Evolutionary conservation across 2,113 vertebrate genomes (phyloP), one percentile per base, ranked within the genome.

Genomic region (Tympanuchus pallidicinctus): DNA sequence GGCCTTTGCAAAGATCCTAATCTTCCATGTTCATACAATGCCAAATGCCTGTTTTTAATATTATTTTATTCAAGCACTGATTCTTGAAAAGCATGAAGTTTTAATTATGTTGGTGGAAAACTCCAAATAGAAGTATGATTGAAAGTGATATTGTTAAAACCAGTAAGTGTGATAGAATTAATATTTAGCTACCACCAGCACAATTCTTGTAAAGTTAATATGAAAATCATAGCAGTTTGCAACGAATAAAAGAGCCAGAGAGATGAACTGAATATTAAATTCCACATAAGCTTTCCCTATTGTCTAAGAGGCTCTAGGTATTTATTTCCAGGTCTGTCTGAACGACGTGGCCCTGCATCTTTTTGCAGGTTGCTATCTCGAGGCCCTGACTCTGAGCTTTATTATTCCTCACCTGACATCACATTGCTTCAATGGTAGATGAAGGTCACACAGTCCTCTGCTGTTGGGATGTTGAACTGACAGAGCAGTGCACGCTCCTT

Each of bases 201-300:
- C 18, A 27, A n/a, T 79, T 73, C 14, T 69, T 61, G 34, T 32
- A 18, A 81, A 59, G 13, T 43, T 59, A 70, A 83, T 22, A 8
- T 28, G 25, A 88, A 73, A 76, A 82, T 17, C 22, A 77, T 13
- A 77, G 47, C 13, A 66, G 6, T 19, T n/a, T 13, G 1, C 22
- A 38, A 22, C 11, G 56, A 66, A 48, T 54, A n/a, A 11, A 79
- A 30, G 48, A 73, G 6, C 59, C 61, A 71, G 45, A 88, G 77
- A 82, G 0, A 32, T 8, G 12, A 66, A 11, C 7, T 48, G 50
- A 81, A 60, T 52, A 75, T 42, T 74, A 72, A 86, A 7, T 22
- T 67, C 42, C 6, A 1, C 1, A 1, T 2, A 42, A 19, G 13
- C 65, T 32, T 64, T 10, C 17, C 17, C 9, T 61, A 3, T 0